Evolutionary conservation across 2,888 invertebrate species (phyloP), one percentile per base, ranked within the genome.

Genomic region (Achlya flavicornis): DNA sequence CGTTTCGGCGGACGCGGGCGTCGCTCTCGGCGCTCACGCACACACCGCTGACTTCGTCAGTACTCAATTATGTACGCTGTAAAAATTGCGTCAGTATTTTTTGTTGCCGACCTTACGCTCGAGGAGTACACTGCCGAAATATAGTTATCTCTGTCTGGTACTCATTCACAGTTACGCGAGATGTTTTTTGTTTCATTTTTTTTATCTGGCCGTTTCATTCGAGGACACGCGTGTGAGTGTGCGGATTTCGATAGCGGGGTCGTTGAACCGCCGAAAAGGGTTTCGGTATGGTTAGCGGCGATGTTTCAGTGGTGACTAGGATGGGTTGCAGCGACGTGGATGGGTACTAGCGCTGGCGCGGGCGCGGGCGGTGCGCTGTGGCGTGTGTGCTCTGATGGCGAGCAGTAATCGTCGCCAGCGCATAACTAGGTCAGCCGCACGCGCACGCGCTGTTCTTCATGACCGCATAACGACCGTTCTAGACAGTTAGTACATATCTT

Each of bases 51-150:
- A 70, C 83, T 77, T 76, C 81, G 88, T 89, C 89, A 79, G 86
- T 87, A 80, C 89, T 91, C 91, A 91, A 92, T 92, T 93, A 92
- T 92, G 91, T 89, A 89, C 92, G 88, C 87, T 91, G 90, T 92
- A 93, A 93, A 93, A 93, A 93, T 93, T 93, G 93, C 93, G 92
- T 93, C 92, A 93, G 92, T 93, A 88, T 92, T 92, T 93, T 92
- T 92, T 91, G 91, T 90, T 79, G 91, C 78, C 92, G 92, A 93
- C 91, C 91, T 92, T 91, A 92, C 84, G 83, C 78, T 87, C 80
- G 81, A 77, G 80, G 87, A 85, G 87, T 85, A 81, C 83, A 78
- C 84, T 71, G 85, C 90, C 92, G 84, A 93, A 92, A 92, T 93
- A 92, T 91, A 87, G 87, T 92, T 89, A 90, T 93, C 92, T 92